phyloP scores from a whole-genome alignment of 2,888 invertebrate species.

The Amblyjoppa fuscipennis region DNA sequence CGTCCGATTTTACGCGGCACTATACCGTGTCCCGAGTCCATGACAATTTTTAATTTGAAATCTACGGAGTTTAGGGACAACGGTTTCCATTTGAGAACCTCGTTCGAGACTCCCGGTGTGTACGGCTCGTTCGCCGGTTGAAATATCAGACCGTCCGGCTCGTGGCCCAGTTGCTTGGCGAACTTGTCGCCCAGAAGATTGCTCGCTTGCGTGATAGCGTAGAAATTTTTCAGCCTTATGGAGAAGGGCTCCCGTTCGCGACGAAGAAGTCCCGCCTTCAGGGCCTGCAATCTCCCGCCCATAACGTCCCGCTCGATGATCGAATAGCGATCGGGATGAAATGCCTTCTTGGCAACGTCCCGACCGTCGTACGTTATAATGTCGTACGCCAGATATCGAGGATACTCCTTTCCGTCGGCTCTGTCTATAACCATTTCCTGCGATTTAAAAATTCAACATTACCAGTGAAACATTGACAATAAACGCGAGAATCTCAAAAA shows the following conservation, averaged over 20 bases:
- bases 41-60: slow-evolving; percentile 94
- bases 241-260: slow-evolving; percentile 95
- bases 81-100: slow-evolving; percentile 99
- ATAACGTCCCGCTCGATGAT: slow-evolving; percentile 92
- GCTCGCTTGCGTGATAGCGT: slow-evolving; percentile 91
- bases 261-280: slow-evolving; percentile 91
- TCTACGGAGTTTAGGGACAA: slow-evolving; percentile 97
- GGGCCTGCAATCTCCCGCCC: slow-evolving; percentile 90
- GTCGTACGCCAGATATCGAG: slow-evolving; percentile 98
- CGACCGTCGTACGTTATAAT: slow-evolving; percentile 93
- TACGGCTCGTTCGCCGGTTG: slow-evolving; percentile 97
- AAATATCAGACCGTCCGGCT: slow-evolving; percentile 99
- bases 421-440: slow-evolving; percentile 98
- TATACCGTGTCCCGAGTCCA: slow-evolving; percentile 90
- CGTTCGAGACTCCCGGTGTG: slow-evolving; percentile 91
- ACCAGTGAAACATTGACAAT: not conserved
- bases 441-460: slow-evolving; percentile 66
- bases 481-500: not conserved
- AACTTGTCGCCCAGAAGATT: slow-evolving; percentile 94
- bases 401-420: slow-evolving; percentile 90
- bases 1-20: slow-evolving; percentile 90
- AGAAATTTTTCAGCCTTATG: slow-evolving; percentile 96
- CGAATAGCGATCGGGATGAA: slow-evolving; percentile 90
- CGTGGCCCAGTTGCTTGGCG: slow-evolving; percentile 93
- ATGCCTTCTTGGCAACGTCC: slow-evolving; percentile 92